Percentiles rank a stretch among this genome's conserved stretches.
phyloP scores from a whole-genome alignment of 2,797 vertebrate genomes.

The Oreochromis mossambicus region DNA sequence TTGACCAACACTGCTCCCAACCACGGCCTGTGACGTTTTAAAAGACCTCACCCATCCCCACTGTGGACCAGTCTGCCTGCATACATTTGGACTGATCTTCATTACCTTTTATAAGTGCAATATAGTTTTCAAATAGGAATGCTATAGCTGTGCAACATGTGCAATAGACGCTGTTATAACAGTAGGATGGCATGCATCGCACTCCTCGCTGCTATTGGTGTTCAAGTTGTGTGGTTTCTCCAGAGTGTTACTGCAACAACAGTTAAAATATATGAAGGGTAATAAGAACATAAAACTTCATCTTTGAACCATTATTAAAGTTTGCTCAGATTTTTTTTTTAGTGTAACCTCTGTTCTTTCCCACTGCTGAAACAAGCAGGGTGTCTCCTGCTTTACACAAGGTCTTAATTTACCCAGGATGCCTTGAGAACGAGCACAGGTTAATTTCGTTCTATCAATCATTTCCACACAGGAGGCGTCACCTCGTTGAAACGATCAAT shows the following conservation, averaged over 20 bases:
- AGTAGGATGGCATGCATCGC: neutral
- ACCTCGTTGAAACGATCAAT: slow-evolving; percentile 13
- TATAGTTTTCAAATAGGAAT: neutral
- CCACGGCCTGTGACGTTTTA: neutral
- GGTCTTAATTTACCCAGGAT: neutral
- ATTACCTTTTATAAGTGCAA: neutral
- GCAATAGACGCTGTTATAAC: neutral
- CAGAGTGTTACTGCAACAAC: neutral
- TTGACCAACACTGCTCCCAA: neutral
- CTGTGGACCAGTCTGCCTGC: neutral
- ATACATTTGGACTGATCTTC: neutral
- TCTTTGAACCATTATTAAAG: neutral
- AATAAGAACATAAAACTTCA: neutral
- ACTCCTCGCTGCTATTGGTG: neutral
- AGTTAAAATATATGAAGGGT: neutral
- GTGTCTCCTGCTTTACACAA: neutral
- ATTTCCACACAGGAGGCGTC: slow-evolving; percentile 3
- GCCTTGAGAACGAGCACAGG: neutral
- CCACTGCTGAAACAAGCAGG: neutral
- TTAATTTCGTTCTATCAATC: slow-evolving; percentile 6
- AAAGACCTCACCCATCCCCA: neutral
- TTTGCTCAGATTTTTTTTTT: neutral
- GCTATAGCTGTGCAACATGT: neutral
- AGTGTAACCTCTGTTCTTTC: neutral
- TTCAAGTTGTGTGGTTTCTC: neutral